Base-by-base conservation (phyloP, 2,797 vertebrate genomes). In the Austrolebias charrua region DNA sequence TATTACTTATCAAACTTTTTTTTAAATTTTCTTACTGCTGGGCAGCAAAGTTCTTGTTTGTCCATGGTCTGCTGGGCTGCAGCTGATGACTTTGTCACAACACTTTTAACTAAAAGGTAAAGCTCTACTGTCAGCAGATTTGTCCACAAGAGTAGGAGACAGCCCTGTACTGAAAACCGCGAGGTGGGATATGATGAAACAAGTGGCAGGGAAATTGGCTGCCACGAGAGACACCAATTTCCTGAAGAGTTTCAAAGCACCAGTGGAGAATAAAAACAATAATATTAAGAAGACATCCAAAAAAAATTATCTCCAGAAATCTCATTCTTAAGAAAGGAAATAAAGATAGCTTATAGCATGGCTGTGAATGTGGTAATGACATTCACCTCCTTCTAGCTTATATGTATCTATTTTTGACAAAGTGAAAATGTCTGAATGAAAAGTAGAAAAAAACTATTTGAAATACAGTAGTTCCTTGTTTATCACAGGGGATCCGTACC, bases 91-190 rank as follows among this genome's bases (percentile, higher is more conserved):
- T 67, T 75, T 31, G 59, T 20, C 52, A 40, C 42, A 60, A 77
- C 69, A 67, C 58, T 55, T 19, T 47, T 20, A 71, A 72, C 42
- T n/a, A 40, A 66, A 75, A 50, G 18, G 19, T 6, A 69, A 81
- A 75, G 61, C 51, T 63, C 65, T 66, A 29, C 62, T 52, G 60
- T 82, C 82, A 81, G 83, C 73, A 60, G 53, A 69, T 73, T 68
- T 42, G 24, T 60, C 46, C 50, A 53, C 2, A 16, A 44, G 24
- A 50, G 51, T 60, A 44, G 19, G 20, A 76, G 58, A 66, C 44
- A 57, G 54, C 12, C 16, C 44, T 53, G 74, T 78, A 66, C 58
- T 38, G 2, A 73, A 62, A 67, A 67, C 24, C 69, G 61, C 69
- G 61, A 66, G 55, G 56, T 61, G 75, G 18, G 71, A 70, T 18